Conservation (phyloP, 2,888 invertebrate genomes). For the Stenurella melanura region DNA sequence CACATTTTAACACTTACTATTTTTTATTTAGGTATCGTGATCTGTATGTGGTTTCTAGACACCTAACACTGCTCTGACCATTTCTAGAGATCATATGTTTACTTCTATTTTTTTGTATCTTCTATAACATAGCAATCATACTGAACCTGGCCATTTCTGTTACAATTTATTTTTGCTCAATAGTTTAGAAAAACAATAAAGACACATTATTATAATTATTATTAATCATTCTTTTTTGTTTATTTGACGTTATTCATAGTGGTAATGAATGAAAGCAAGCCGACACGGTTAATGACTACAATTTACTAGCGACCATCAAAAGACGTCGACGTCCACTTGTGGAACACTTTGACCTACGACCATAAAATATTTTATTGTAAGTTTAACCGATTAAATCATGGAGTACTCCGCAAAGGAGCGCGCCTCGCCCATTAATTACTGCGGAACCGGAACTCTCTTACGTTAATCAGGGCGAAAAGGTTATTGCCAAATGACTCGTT, state of each 20-base stretch:
- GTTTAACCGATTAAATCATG: background rate
- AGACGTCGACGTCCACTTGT: slow-evolving; percentile 9
- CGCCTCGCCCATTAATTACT: background rate
- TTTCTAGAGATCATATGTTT: too few species aligned
- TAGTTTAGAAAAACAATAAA: too few species aligned
- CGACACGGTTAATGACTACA: slow-evolving; percentile 1
- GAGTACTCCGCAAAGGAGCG: background rate
- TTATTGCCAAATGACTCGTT: slow-evolving; percentile 53
- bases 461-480: slow-evolving; percentile 51
- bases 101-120: too few species aligned
- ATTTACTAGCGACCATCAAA: background rate
- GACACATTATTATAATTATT: too few species aligned
- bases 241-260: slow-evolving; percentile 1
- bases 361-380: background rate
- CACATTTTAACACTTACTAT: too few species aligned
- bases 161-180: too few species aligned
- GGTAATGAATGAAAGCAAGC: background rate
- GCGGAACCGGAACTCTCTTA: slow-evolving; percentile 37
- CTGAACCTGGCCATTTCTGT: too few species aligned
- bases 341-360: slow-evolving; percentile 32
- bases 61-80: too few species aligned
- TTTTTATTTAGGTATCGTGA: too few species aligned
- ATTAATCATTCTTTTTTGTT: background rate
- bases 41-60: too few species aligned
- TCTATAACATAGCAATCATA: too few species aligned